Evolutionary conservation across 2,797 vertebrate species (phyloP), one percentile per base, ranked within the genome.

Genomic region (Hippoglossus hippoglossus): DNA sequence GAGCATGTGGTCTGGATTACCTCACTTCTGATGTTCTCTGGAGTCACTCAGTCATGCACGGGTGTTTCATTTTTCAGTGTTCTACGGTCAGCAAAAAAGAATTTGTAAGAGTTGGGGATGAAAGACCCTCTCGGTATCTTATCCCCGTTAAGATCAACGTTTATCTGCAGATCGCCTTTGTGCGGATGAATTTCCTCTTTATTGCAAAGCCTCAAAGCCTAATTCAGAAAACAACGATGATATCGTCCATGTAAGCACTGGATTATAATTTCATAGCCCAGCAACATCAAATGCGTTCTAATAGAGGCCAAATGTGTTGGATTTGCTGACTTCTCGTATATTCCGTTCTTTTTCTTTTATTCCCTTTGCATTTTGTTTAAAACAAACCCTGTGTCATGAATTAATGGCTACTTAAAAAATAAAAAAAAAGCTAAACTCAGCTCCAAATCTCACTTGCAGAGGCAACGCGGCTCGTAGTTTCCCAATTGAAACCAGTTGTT

Each of bases 1-100:
- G 95, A 95, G 95, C 96, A 96, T 97, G 96, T 96, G 96, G 94
- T 97, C 94, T 93, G 94, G 95, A 97, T 97, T 96, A 96, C 94
- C 92, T 94, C 95, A 91, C 82, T 58, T 85, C 69, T 82, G 80
- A 86, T 82, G 77, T 90, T 84, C 74, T 80, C 81, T 76, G 86
- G 93, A 95, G 94, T 95, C 92, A 91, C 94, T 95, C 94, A 88
- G 91, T 91, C 91, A 93, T 93, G 92, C 92, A 79, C 63, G 82
- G 79, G 81, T 87, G 83, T 92, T 91, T 92, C 82, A 87, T 89
- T 92, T 84, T 88, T 86, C 78, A 71, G 36, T 24, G 58, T 73
- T 80, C 61, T 46, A 67, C 46, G 67, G 71, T 75, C 80, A 62
- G 85, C 74, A 83, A 79, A 73, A 81, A 80, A 70, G 16, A 75